Percentiles rank a stretch among this genome's conserved stretches.
phyloP scores from a whole-genome alignment of 2,113 vertebrate genomes.

The Theristicus caerulescens region DNA sequence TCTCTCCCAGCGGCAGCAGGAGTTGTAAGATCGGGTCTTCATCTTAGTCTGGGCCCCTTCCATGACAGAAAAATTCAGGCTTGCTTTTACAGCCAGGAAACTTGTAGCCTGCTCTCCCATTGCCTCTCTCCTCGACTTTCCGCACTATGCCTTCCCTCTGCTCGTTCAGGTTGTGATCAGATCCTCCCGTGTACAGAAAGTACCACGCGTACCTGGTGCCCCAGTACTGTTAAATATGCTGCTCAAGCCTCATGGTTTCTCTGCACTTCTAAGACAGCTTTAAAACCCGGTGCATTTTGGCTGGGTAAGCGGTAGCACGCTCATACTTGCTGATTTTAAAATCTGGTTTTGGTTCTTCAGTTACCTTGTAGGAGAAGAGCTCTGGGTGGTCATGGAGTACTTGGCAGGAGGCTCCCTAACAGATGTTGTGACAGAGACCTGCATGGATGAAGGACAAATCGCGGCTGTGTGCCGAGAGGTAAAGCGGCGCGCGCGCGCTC shows the following conservation, averaged over 20 bases:
- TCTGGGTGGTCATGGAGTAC: conserved; percentile 99
- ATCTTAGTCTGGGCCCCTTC: neutral
- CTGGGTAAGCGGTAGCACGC: neutral
- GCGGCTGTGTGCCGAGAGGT: conserved; percentile 97
- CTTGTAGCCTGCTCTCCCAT: neutral
- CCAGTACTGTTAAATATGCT: neutral
- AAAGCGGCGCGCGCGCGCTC: neutral
- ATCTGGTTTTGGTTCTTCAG: conserved; percentile 58
- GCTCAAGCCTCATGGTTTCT: neutral
- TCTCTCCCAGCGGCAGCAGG: neutral
- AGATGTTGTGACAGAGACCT: conserved; percentile 95
- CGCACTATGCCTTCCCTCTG: neutral
- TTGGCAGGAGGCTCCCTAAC: conserved; percentile 95
- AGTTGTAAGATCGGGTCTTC: neutral
- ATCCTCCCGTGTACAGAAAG: neutral
- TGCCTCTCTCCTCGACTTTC: neutral
- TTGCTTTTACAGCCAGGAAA: neutral
- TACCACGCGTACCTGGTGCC: accelerated
- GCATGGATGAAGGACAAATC: conserved; percentile 97
- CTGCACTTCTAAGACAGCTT: neutral
- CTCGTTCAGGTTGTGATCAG: neutral
- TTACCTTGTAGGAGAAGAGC: conserved; percentile 97
- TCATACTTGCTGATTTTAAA: neutral
- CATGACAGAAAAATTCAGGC: neutral
- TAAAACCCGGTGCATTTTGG: neutral